These are phyloP conservation scores for Grantiella picta DNA, from an alignment of 2,113 vertebrate genomes.

Conservation along the genomic window DNA sequence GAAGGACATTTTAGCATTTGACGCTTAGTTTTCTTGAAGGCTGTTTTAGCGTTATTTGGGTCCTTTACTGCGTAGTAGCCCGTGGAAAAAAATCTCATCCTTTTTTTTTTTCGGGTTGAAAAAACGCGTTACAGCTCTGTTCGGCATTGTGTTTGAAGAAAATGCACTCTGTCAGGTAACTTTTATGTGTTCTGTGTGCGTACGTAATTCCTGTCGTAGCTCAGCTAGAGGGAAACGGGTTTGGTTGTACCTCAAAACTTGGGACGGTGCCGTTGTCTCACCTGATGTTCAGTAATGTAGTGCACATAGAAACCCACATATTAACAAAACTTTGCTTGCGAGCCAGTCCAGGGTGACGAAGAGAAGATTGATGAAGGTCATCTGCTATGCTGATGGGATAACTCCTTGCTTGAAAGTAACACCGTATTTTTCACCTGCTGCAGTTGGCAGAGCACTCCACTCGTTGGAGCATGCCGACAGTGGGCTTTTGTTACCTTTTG, in stretches of 20 bases:
- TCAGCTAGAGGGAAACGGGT: not conserved
- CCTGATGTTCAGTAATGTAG: not conserved
- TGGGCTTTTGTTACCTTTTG: not conserved
- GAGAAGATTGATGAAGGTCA: not conserved
- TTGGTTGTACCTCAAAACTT: not conserved
- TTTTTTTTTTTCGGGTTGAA: not conserved
- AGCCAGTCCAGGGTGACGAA: not conserved
- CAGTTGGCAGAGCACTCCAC: not conserved
- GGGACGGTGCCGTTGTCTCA: not conserved
- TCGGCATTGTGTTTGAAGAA: not conserved
- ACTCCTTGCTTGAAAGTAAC: not conserved
- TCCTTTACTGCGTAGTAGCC: not conserved
- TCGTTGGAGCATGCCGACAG: not conserved
- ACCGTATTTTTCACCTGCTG: not conserved
- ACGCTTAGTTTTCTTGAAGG: not conserved
- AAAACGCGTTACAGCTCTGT: not conserved
- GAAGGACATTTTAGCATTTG: not conserved
- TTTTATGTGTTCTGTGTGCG: not conserved
- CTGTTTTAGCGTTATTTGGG: not conserved
- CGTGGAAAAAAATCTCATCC: not conserved
- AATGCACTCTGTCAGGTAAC: not conserved
- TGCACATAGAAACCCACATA: rapidly evolving
- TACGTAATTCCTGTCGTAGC: not conserved
- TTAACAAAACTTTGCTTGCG: not conserved
- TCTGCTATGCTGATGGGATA: not conserved